Evolutionary conservation across 2,113 vertebrate species (phyloP).

Genomic region (Scalopus aquaticus): DNA sequence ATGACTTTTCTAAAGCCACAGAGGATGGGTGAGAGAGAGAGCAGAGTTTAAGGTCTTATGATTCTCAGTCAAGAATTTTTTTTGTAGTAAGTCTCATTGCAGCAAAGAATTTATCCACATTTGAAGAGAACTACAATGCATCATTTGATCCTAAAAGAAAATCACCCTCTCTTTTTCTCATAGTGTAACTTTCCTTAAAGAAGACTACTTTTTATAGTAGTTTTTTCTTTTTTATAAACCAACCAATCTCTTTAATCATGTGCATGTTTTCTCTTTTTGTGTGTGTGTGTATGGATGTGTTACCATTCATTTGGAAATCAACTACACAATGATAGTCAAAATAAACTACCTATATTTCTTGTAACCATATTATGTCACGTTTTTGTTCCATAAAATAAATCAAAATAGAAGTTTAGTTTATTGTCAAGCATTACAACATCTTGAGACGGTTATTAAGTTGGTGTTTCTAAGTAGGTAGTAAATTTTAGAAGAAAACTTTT

Average conservation of each 20-base stretch:
- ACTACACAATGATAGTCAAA: background rate
- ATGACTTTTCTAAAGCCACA: background rate
- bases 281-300: background rate
- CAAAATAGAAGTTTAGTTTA: background rate
- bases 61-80: background rate
- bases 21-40: background rate
- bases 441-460: background rate
- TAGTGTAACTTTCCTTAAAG: background rate
- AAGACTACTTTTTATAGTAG: no score
- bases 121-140: background rate
- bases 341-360: background rate
- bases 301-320: background rate
- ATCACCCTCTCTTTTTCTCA: background rate
- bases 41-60: background rate
- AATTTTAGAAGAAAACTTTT: background rate
- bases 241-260: background rate
- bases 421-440: background rate
- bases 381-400: background rate
- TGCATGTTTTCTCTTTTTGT: background rate
- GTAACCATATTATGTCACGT: background rate
- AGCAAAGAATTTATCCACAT: background rate
- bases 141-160: background rate
- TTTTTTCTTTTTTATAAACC: background rate
- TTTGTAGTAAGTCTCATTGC: background rate
- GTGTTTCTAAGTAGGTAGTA: background rate